Conservation (phyloP, 2,888 invertebrate species). For the Cloeon dipterum region DNA sequence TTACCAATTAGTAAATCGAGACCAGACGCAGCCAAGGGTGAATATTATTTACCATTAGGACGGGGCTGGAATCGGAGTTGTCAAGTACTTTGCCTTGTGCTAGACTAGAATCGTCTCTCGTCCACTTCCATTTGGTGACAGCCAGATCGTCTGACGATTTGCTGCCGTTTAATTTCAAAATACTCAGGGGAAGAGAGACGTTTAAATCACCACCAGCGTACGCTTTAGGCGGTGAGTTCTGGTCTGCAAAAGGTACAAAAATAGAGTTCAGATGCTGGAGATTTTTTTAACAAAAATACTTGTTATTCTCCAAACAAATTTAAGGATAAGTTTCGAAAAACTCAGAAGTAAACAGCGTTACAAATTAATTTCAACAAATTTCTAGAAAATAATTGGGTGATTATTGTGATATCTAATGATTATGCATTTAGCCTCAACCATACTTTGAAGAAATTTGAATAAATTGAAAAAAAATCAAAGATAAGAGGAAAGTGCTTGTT, state of each 20-base stretch:
- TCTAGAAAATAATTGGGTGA: too few relatives aligned
- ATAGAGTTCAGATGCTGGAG: too few relatives aligned
- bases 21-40: too few relatives aligned
- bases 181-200: constrained; percentile 46
- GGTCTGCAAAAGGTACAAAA: constrained; percentile 30
- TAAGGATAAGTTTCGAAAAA: too few relatives aligned
- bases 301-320: too few relatives aligned
- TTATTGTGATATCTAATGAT: too few relatives aligned
- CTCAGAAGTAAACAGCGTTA: too few relatives aligned
- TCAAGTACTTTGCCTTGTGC: constrained; percentile 67
- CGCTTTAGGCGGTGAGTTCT: constrained; percentile 72
- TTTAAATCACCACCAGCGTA: constrained; percentile 71
- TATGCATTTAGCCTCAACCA: too few relatives aligned
- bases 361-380: too few relatives aligned
- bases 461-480: too few relatives aligned
- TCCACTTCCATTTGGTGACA: constrained; percentile 68
- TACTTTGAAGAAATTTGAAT: too few relatives aligned
- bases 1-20: constrained; percentile 15
- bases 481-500: too few relatives aligned
- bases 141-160: constrained; percentile 69
- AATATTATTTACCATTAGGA: constrained; percentile 34
- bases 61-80: constrained; percentile 47
- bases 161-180: constrained; percentile 63
- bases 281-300: neutral
- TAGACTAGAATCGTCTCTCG: constrained; percentile 45